phyloP scores from a whole-genome alignment of 2,888 invertebrate species.

The Scaptomyza caliginosa region DNA sequence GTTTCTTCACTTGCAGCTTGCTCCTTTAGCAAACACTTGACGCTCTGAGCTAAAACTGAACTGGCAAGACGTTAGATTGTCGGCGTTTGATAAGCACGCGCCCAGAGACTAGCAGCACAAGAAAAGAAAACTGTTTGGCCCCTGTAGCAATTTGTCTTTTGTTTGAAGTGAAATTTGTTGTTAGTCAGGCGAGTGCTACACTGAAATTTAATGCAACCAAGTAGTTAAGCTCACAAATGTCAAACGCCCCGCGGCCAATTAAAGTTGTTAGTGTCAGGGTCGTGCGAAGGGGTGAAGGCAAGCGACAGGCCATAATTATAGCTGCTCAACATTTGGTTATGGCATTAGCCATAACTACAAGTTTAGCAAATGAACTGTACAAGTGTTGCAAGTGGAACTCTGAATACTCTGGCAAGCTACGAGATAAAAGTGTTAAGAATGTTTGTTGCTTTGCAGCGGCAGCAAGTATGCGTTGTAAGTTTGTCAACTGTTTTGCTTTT shows the following conservation, averaged over 20 bases:
- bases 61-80: slow-evolving; percentile 51
- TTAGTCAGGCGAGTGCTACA: slow-evolving; percentile 59
- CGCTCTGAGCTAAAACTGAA: slow-evolving; percentile 48
- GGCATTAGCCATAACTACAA: slow-evolving; percentile 40
- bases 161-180: slow-evolving; percentile 78
- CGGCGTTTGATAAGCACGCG: slow-evolving; percentile 49
- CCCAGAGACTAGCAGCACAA: slow-evolving; percentile 9
- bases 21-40: slow-evolving; percentile 72
- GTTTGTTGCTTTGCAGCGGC: too few relatives aligned
- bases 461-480: too few relatives aligned
- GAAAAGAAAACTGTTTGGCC: slow-evolving; percentile 26
- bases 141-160: slow-evolving; percentile 76
- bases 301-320: slow-evolving; percentile 60
- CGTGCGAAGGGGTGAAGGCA: background rate
- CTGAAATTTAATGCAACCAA: slow-evolving; percentile 60
- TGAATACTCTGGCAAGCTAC: slow-evolving; percentile 19
- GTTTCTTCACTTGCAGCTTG: slow-evolving; percentile 23
- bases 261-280: slow-evolving; percentile 1
- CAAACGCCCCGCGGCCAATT: slow-evolving; percentile 35
- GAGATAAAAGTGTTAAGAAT: background rate
- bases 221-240: slow-evolving; percentile 52
- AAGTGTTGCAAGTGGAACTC: background rate
- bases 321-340: slow-evolving; percentile 53
- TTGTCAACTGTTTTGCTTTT: background rate
- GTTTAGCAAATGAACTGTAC: background rate